Base-by-base conservation (phyloP, 2,888 invertebrate genomes). In the Abscondita cerata region DNA sequence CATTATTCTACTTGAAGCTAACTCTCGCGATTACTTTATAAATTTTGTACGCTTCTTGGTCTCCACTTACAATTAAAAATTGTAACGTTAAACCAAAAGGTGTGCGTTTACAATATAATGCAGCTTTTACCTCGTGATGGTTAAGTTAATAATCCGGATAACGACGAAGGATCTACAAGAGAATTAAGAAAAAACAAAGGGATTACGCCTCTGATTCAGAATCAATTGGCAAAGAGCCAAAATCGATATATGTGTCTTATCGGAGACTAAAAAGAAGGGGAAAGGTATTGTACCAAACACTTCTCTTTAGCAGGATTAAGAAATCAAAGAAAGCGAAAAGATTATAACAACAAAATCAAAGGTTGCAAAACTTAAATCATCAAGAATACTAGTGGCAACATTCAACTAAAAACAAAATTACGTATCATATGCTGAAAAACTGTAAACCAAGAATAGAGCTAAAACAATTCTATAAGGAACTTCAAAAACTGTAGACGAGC, bases 221-320 rank as follows among this genome's bases (percentile, higher is more conserved):
- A n/a, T n/a, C n/a, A n/a, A n/a, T n/a, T n/a, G 20, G n/a, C 19
- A 41, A 41, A 41, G 18, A 20, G 19, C 52, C 12, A 50, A 58
- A 12, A 55, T 57, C 20, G 61, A 52, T 16, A 64, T 61, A 31
- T 64, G 63, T 18, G 18, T 34, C 12, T 36, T 61, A 12, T 57
- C 64, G n/a, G 61, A 64, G 41, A 64, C 61, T 31, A 63, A 52
- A 58, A 36, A 36, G 36, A 64, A 57, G 31, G 59, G 54, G 36
- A 57, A 51, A 55, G 63, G 59, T 20, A 60, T 54, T 41, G 33
- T 52, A 52, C 46, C 38, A 38, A 34, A 61, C 55, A 41, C 50
- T 48, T 16, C 16, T 64, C 16, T 48, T 52, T 52, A 64, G 52
- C 31, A 57, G 57, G 31, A 31, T 34, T 34, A 44, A 47, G 20